Conservation (phyloP, 2,888 invertebrate species). For the Cistogaster globosa region DNA sequence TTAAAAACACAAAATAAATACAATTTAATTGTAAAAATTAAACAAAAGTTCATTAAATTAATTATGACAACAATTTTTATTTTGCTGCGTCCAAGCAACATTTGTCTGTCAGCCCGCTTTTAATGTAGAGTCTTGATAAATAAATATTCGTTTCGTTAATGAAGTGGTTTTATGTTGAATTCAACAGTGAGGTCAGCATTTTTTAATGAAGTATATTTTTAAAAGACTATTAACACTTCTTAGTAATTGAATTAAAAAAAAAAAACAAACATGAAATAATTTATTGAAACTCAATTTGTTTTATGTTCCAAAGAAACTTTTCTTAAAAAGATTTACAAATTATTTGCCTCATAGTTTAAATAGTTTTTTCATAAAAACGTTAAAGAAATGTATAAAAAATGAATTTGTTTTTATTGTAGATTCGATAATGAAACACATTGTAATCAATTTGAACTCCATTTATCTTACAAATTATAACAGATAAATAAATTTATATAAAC, state of each 20-base stretch:
- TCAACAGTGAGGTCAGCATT: slow-evolving; percentile 43
- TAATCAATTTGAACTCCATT: too few relatives aligned
- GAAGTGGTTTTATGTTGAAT: slow-evolving; percentile 55
- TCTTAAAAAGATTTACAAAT: too few relatives aligned
- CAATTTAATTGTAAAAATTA: slow-evolving; percentile 62
- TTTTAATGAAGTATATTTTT: slow-evolving; percentile 9
- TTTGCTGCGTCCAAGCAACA: slow-evolving; percentile 11
- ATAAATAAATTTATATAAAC: too few relatives aligned
- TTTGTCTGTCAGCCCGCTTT: slow-evolving; percentile 25
- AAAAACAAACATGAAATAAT: too few relatives aligned
- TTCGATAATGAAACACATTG: too few relatives aligned
- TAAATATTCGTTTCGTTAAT: slow-evolving; percentile 46
- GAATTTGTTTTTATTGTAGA: too few relatives aligned
- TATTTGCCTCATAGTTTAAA: too few relatives aligned
- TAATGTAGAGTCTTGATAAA: background rate
- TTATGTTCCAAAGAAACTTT: too few relatives aligned
- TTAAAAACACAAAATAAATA: background rate
- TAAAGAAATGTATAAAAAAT: too few relatives aligned
- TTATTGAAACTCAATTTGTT: background rate
- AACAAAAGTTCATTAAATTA: slow-evolving; percentile 60
- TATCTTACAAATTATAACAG: too few relatives aligned
- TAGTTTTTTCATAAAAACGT: too few relatives aligned
- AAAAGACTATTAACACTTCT: slow-evolving; percentile 11
- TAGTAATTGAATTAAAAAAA: background rate
- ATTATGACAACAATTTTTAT: slow-evolving; percentile 66